Base-by-base conservation (phyloP, 2,888 invertebrate species). In the Phrixothrix hirtus region DNA sequence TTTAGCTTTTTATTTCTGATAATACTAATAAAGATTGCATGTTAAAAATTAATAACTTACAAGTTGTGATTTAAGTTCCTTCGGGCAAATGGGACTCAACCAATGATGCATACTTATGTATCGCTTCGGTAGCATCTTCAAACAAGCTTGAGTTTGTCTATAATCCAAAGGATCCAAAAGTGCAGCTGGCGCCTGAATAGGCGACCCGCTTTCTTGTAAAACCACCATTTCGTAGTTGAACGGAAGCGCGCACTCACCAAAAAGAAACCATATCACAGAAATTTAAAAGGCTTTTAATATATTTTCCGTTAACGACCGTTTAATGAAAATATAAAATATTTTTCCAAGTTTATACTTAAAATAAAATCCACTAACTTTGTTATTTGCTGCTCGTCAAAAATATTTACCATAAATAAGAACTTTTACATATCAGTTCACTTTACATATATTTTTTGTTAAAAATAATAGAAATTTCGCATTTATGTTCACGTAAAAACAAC, bases 21-120 rank as follows among this genome's bases (percentile, higher is more conserved):
- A 35, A 16, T 11, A 37, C 10, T n/a, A n/a, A n/a, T n/a, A n/a
- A n/a, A n/a, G n/a, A n/a, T n/a, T n/a, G n/a, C n/a, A n/a, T n/a
- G n/a, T n/a, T n/a, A n/a, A n/a, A n/a, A n/a, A n/a, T n/a, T n/a
- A 14, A 31, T 16, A 52, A 80, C 82, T 82, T 84, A 88, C 87
- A 77, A 87, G 83, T 84, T 87, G 87, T 72, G 86, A 82, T 78
- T 87, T 88, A 71, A 87, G 81, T 79, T 90, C 89, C 82, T 90
- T 90, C 73, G 83, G 78, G 79, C 77, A 84, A 62, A 88, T 84
- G 63, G 92, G 92, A 72, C 91, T 88, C 73, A 92, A 81, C 90
- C 91, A 92, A 78, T 91, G 90, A 77, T 93, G 93, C 75, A 92
- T 83, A 80, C 89, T 91, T 76, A 92, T 89, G 78, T 89, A 92